Base-by-base conservation (phyloP, 2,888 invertebrate genomes). In the Cephus sareptanus region DNA sequence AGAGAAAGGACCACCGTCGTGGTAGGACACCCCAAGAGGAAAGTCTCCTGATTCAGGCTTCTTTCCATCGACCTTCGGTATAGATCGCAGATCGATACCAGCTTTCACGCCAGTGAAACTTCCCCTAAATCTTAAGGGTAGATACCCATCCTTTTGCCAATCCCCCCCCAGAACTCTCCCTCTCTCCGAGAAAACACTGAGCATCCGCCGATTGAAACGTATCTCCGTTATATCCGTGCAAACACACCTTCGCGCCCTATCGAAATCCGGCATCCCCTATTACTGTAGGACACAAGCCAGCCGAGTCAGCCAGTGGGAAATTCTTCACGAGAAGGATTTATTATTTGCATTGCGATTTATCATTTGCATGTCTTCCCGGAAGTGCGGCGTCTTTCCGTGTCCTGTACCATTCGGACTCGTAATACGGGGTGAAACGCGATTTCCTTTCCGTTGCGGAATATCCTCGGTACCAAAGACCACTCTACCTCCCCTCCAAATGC, bases 271-370 rank as follows among this genome's bases (percentile, higher is more conserved):
- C 40, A 4, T 15, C 23, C 40, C 40, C 23, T 0, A 40, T 40
- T 40, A 13, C 40, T 6, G 9, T 23, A 56, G 23, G 40, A 15
- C 6, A 23, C 9, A 56, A 56, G 40, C 3, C 13, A 11, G 33
- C 30, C 71, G 31, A 34, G 31, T 71, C 71, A 34, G 71, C 71
- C 3, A 1, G 30, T 31, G 30, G 30, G 6, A 31, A 9, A 23
- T 34, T 33, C 11, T 34, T 0, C 13, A 6, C 31, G 71, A n/a
- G 13, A n/a, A 23, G 79, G 83, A 87, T 87, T 87, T 86, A 86
- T 87, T 87, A 85, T 87, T 86, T 84, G 87, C 82, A 74, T 75
- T 83, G 77, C 85, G 86, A 87, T 87, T 86, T 86, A 84, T 87
- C 86, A 87, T 87, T 86, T 84, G 82, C 84, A 71, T 15, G 71